Evolutionary conservation across 2,797 vertebrate species (phyloP), one percentile per base, ranked within the genome.

Genomic region (Tolypeutes matacus): DNA sequence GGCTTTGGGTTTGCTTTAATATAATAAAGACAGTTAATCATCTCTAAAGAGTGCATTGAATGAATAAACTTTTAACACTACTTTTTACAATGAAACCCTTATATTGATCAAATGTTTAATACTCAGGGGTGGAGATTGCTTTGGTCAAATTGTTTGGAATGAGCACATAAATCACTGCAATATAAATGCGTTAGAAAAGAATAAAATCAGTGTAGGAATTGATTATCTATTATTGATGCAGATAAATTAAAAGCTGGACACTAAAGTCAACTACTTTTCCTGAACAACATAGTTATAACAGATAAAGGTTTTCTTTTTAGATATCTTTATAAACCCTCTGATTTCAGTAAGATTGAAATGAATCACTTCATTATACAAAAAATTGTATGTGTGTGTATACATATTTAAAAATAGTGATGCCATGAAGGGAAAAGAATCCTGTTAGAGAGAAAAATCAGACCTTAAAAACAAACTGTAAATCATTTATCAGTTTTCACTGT

Each of bases 1-100:
- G 98, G 99, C 98, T 99, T 98, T 97, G 96, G 98, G 98, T 99
- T 99, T 98, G 98, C 99, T 99, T 99, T 99, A 99, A 99, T 99
- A 98, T 98, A 98, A 98, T 98, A 99, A 99, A 99, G 99, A 99
- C 98, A 99, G 98, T 99, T 99, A 99, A 99, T 99, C 99, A 99
- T 99, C 98, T 99, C 98, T 98, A 99, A 99, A 99, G 98, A 99
- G 98, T 98, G 98, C 98, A 98, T 97, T 95, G 98, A 98, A 99
- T 99, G 98, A 98, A 98, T 98, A 98, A 98, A 99, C 98, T 98
- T 98, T 99, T 98, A 98, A 98, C 98, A 98, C 98, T 97, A 97
- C 97, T 98, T 98, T 98, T 98, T 98, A 98, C 98, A 98, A 97
- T 97, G 98, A 98, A 98, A 98, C 96, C 98, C 97, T 97, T 95